phyloP scores from a whole-genome alignment of 2,888 invertebrate species.

The Orchesellides sinensis region DNA sequence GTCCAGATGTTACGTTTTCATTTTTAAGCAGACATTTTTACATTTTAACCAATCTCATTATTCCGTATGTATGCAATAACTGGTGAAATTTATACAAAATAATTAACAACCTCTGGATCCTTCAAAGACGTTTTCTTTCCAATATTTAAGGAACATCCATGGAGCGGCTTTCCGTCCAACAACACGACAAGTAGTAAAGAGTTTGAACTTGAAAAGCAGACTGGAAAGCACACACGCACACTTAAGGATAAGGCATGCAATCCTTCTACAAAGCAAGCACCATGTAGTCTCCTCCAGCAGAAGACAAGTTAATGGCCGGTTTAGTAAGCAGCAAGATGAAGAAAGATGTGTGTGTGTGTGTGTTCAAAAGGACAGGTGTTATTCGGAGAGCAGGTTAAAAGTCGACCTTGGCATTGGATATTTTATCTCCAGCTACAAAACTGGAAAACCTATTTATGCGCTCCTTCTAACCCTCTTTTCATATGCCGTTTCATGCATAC shows the following conservation, averaged over 20 bases:
- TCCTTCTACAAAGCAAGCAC: background rate
- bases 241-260: background rate
- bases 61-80: constrained; percentile 12
- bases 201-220: constrained; percentile 23
- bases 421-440: constrained; percentile 30
- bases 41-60: background rate
- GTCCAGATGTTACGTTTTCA: constrained; percentile 58
- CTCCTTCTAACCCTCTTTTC: constrained; percentile 23
- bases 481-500: constrained; percentile 9
- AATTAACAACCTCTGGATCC: background rate
- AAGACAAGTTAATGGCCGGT: constrained; percentile 52
- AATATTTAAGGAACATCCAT: constrained; percentile 2
- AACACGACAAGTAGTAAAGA: background rate
- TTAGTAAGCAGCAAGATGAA: constrained; percentile 16
- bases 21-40: background rate
- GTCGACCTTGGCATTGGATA: constrained; percentile 74
- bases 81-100: constrained; percentile 42
- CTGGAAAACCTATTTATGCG: constrained; percentile 29
- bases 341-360: background rate
- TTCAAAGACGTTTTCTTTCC: background rate
- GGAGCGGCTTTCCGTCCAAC: constrained; percentile 9
- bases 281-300: background rate
- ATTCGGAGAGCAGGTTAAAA: constrained; percentile 73
- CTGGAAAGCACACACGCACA: background rate
- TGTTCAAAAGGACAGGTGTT: constrained; percentile 72